These are phyloP conservation scores for Hypsibius dujardini DNA, from an alignment of 1,140 invertebrate species.

Conservation along the genomic window DNA sequence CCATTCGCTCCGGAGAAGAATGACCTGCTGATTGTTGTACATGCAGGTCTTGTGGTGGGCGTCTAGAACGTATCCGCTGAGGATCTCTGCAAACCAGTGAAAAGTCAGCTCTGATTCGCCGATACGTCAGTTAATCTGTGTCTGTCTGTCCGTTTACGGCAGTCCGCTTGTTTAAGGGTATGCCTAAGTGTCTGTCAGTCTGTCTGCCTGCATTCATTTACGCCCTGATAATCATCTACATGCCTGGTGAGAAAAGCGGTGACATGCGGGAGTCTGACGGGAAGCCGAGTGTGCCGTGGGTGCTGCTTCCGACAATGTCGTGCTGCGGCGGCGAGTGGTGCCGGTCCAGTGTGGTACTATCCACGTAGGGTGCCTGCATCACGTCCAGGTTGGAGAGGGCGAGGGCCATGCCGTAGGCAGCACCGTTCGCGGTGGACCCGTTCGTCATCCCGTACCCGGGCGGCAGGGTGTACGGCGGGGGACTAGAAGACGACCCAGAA, in stretches of 20 bases:
- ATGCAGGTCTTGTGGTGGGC: slow-evolving; percentile 76
- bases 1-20: slow-evolving; percentile 28
- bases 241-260: background rate
- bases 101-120: no score
- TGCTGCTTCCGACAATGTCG: slow-evolving; percentile 32
- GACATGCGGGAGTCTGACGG: background rate
- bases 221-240: background rate
- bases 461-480: slow-evolving; percentile 5
- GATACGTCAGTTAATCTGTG: no score
- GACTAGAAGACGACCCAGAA: slow-evolving; percentile 8
- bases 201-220: no score
- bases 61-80: slow-evolving; percentile 76
- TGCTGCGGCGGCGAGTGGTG: slow-evolving; percentile 24
- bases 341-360: slow-evolving; percentile 65
- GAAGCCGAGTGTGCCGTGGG: slow-evolving; percentile 37
- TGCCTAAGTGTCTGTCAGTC: no score
- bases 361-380: slow-evolving; percentile 54
- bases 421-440: background rate
- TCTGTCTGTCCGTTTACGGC: no score
- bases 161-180: no score
- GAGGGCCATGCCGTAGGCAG: background rate
- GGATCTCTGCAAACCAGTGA: slow-evolving; percentile 43
- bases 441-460: background rate
- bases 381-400: slow-evolving; percentile 34
- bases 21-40: slow-evolving; percentile 59